Conservation (phyloP, 1,140 invertebrate species). For the Drosophila sucinea region DNA sequence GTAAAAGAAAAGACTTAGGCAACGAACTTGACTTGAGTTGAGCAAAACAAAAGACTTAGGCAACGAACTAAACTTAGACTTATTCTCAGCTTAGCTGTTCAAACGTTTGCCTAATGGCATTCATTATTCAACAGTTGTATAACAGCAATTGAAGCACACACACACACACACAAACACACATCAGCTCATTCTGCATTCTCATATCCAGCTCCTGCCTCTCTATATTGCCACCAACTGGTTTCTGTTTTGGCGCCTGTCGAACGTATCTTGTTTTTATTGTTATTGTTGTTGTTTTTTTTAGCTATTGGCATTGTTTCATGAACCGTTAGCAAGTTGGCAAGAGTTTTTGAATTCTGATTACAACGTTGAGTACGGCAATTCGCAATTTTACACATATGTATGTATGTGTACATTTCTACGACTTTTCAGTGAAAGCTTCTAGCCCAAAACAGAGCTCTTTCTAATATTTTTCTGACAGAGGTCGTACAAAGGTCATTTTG, state of each 20-base stretch:
- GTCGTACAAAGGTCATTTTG: no score
- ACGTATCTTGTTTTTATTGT: conserved; percentile 18
- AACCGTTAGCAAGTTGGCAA: conserved; percentile 43
- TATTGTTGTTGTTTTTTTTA: conserved; percentile 22
- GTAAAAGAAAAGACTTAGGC: conserved; percentile 40
- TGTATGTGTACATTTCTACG: neutral
- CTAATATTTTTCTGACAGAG: no score
- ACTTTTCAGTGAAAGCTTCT: conserved; percentile 61
- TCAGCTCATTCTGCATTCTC: conserved; percentile 37
- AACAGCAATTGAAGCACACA: conserved; percentile 47
- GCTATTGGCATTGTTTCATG: conserved; percentile 41
- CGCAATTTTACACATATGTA: conserved; percentile 3
- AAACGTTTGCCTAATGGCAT: conserved; percentile 41
- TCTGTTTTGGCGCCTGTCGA: conserved; percentile 40
- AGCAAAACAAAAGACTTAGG: conserved; percentile 44
- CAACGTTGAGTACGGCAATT: conserved; percentile 28
- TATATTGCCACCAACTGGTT: conserved; percentile 39
- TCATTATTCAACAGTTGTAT: conserved; percentile 72
- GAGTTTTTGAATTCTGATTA: conserved; percentile 29
- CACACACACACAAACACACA: neutral
- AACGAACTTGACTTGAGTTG: conserved; percentile 22
- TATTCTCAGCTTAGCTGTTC: conserved; percentile 20
- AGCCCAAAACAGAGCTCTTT: no score
- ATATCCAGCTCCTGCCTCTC: conserved; percentile 3
- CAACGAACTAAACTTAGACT: conserved; percentile 38